Base-by-base conservation (phyloP, 1,140 invertebrate genomes). In the Drosophila virilis region DNA sequence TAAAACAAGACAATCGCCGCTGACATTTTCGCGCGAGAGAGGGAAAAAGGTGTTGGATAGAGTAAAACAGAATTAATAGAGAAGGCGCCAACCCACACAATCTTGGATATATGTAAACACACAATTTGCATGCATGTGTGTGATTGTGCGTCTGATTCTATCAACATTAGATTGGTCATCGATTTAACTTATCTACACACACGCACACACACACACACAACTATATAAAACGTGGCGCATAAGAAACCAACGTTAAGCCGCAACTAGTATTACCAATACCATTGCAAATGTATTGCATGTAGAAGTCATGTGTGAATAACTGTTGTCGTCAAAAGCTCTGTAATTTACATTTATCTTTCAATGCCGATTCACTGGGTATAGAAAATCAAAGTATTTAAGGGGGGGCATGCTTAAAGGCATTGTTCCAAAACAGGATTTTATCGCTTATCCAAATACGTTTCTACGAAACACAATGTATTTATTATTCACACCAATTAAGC, bases 221-320 rank as follows among this genome's bases (percentile, higher is more conserved):
- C 35, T 7, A 62, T 48, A 43, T 38, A 66, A 50, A 80, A 83
- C 77, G 64, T 67, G 64, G 71, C 81, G 70, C 61, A 74, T 81
- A 74, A 71, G 68, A 65, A 68, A 68, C 46, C 64, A 51, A 48
- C 60, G 58, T 67, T 60, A 64, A 70, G 66, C 55, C 54, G 58
- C 69, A 78, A 73, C 52, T 70, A 62, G 46, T 65, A 64, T 74
- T 59, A 43, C 46, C 40, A 71, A 58, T 43, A 43, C 22, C 10
- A 32, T 38, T 8, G 17, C 54, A 55, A 6, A 38, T 22, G 35
- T 52, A 15, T 46, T 50, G 4, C 51, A 55, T 48, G 22, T 74
- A 48, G 54, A 66, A 60, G 46, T 38, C 52, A 58, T 73, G 45
- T 80, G 74, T 60, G 72, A 71, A 48, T 54, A 74, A 66, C 33